These are phyloP conservation scores for Pseudomyrmex gracilis DNA, from an alignment of 1,140 invertebrate genomes.

Conservation along the genomic window DNA sequence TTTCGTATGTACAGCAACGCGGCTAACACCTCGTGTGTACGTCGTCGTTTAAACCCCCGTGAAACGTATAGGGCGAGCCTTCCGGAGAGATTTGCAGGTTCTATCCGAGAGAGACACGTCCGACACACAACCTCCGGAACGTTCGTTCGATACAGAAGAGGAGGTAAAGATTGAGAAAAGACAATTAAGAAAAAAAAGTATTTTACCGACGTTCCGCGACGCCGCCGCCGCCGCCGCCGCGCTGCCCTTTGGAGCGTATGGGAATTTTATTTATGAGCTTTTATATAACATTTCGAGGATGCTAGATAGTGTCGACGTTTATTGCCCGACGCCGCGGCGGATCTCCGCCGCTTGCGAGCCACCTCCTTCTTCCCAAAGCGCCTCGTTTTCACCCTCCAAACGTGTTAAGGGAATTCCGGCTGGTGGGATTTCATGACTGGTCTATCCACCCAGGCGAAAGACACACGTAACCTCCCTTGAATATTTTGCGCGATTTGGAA, in stretches of 20 bases:
- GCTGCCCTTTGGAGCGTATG: conserved; percentile 58
- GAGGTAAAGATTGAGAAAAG: too few relatives aligned
- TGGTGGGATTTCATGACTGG: conserved; percentile 61
- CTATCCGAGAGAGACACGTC: background rate
- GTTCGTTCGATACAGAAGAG: background rate
- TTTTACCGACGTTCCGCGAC: background rate
- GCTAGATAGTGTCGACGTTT: conserved; percentile 71
- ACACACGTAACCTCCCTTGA: conserved; percentile 60
- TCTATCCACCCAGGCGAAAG: conserved; percentile 62
- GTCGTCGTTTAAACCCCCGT: background rate
- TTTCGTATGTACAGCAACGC: background rate
- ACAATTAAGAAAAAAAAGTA: conserved; percentile 71
- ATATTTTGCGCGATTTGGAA: conserved; percentile 68
- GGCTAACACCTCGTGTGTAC: background rate
- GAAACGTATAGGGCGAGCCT: conserved; percentile 49
- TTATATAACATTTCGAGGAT: conserved; percentile 73
- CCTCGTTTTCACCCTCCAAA: conserved; percentile 56
- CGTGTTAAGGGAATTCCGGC: conserved; percentile 67
- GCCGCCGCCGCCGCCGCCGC: conserved; percentile 6
- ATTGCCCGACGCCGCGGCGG: conserved; percentile 66
- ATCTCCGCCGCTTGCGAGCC: conserved; percentile 7
- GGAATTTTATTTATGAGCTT: conserved; percentile 80
- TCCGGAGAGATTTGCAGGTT: background rate
- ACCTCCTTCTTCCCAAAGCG: conserved; percentile 33
- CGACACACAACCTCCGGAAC: conserved; percentile 25